Evolutionary conservation across 2,797 vertebrate genomes (phyloP).

Genomic region (Myotis pilosus): DNA sequence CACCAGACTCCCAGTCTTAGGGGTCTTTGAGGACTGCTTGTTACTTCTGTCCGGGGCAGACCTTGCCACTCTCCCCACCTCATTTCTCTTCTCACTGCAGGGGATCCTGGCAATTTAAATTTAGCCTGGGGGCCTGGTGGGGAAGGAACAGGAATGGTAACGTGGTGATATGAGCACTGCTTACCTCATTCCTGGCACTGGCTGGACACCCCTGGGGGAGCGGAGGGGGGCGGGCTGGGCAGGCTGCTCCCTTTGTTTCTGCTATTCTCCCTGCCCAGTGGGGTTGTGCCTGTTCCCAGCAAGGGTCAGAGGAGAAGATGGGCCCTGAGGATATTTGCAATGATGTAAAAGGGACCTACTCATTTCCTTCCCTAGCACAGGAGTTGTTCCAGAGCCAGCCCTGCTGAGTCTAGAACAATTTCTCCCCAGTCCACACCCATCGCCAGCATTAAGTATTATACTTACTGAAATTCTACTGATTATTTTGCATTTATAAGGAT

Average conservation of each 20-base stretch:
- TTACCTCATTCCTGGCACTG: conserved; percentile 48
- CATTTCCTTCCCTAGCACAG: not conserved
- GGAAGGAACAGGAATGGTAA: conserved; percentile 12
- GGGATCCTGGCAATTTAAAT: conserved; percentile 24
- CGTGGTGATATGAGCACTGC: not conserved
- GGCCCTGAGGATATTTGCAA: not conserved
- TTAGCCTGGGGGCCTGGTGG: not conserved
- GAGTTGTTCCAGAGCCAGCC: not conserved
- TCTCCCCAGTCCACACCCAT: not conserved
- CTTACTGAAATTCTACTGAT: not conserved
- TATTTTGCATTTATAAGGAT: not conserved
- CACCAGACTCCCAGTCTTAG: not conserved
- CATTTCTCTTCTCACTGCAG: not conserved
- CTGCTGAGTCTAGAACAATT: not conserved
- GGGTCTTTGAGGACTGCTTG: not conserved
- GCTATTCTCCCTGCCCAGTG: not conserved
- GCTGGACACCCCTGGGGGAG: not conserved
- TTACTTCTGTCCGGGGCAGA: not conserved
- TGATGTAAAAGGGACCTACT: not conserved
- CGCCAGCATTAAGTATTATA: not conserved
- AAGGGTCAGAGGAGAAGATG: not conserved
- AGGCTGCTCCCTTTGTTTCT: not conserved
- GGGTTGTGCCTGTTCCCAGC: not conserved
- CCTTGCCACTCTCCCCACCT: not conserved
- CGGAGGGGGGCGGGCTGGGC: not conserved